Evolutionary conservation across 1,140 invertebrate genomes (phyloP).

Genomic region (Leptinotarsa undecemlineata): DNA sequence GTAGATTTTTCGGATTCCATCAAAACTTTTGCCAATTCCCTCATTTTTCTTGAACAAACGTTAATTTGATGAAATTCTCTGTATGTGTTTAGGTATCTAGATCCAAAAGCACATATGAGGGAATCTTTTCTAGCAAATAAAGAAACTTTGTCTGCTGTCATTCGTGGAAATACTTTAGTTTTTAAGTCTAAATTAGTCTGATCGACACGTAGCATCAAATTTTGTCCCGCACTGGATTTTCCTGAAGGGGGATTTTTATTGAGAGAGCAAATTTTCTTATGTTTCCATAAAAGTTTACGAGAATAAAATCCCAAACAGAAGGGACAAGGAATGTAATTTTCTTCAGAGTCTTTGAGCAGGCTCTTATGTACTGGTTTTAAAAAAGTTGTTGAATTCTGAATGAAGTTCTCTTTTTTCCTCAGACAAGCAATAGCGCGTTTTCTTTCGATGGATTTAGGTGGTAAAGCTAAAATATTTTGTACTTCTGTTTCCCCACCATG

Average conservation of each 20-base stretch:
- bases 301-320: slow-evolving; percentile 16
- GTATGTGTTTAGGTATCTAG: slow-evolving; percentile 33
- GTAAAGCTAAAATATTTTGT: slow-evolving; percentile 21
- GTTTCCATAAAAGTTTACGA: slow-evolving; percentile 10
- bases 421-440: slow-evolving; percentile 20
- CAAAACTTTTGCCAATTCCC: slow-evolving; percentile 38
- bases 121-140: slow-evolving; percentile 38
- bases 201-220: slow-evolving; percentile 21
- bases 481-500: slow-evolving; percentile 22
- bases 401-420: slow-evolving; percentile 30
- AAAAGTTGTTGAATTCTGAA: slow-evolving; percentile 10
- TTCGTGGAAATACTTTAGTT: slow-evolving; percentile 38
- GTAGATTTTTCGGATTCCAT: slow-evolving; percentile 32
- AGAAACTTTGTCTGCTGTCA: slow-evolving; percentile 40
- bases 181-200: slow-evolving; percentile 12
- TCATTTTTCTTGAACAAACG: slow-evolving; percentile 38
- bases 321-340: not conserved
- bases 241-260: not conserved
- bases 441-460: slow-evolving; percentile 25
- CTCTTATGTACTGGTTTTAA: slow-evolving; percentile 10
- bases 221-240: not conserved
- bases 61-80: slow-evolving; percentile 35
- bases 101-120: slow-evolving; percentile 39
- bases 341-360: not conserved
- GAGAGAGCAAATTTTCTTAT: not conserved